Evolutionary conservation across 2,797 vertebrate species (phyloP), one percentile per base, ranked within the genome.

Genomic region (Crocidura indochinensis): DNA sequence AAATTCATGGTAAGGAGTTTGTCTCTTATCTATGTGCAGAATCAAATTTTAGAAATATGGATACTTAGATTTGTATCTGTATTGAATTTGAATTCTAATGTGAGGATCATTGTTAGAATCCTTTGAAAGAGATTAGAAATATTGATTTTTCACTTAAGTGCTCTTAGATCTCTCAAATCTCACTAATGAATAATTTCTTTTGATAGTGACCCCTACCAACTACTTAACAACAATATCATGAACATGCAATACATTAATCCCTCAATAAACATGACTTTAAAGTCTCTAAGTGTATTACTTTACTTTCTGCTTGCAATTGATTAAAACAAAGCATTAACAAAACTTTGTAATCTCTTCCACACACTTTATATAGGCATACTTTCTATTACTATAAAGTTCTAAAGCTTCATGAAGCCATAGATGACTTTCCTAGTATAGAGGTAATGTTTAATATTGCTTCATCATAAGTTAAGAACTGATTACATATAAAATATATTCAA

Each of bases 81-180:
- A 91, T 88, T 91, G 74, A 92, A 94, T 94, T 88, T 91, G 74
- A 92, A 94, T 94, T 81, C 29, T 75, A 87, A 95, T 79, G 53
- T 75, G 53, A 92, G 91, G 29, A 80, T 75, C 74, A 94, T 95
- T 84, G 27, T 64, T 94, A 79, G 46, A 88, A 88, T 84, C 27
- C 71, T 88, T 75, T 53, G 38, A 88, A 92, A 46, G 31, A 89
- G 85, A 95, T 96, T 93, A 95, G 78, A 94, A 93, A 83, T 94
- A 96, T 91, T 72, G 91, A 95, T 96, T 94, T 94, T 46, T 91
- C 88, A 91, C 88, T 96, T 96, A 96, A 96, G 83, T 87, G 80
- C 83, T 76, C 73, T 96, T 85, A 92, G 85, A 94, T 95, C 73
- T 91, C 69, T 56, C 49, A 96, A 94, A 87, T 94, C 83, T 93